phyloP scores from a whole-genome alignment of 2,113 vertebrate genomes.

The Nothoprocta perdicaria region DNA sequence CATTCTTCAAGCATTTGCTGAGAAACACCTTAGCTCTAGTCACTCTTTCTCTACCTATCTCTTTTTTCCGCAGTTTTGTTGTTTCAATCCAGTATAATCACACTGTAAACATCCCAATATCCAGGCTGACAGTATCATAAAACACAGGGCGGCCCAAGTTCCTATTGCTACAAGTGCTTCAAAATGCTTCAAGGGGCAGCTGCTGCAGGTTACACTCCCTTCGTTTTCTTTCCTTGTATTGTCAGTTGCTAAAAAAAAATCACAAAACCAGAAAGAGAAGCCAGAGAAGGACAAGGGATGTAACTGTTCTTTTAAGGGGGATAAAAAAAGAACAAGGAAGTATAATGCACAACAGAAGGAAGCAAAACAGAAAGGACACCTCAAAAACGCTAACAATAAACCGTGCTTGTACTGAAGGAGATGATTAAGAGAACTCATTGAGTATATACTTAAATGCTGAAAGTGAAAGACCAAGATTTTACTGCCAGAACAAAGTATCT shows the following conservation, averaged over 20 bases:
- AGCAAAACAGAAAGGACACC: slow-evolving; percentile 36
- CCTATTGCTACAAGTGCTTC: not conserved
- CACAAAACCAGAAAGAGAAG: slow-evolving; percentile 35
- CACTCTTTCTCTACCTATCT: not conserved
- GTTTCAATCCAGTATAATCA: not conserved
- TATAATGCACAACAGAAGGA: slow-evolving; percentile 44
- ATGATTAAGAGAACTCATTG: not conserved
- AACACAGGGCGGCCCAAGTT: not conserved
- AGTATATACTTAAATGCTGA: not conserved
- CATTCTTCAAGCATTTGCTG: not conserved
- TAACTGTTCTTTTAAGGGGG: slow-evolving; percentile 23
- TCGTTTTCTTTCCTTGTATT: slow-evolving; percentile 65
- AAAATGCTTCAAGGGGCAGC: not conserved
- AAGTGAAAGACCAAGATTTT: not conserved
- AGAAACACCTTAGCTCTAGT: not conserved
- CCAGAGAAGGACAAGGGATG: slow-evolving; percentile 43
- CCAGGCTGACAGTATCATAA: not conserved
- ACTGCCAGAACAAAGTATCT: slow-evolving; percentile 3
- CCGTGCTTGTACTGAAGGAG: not conserved
- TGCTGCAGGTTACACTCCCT: not conserved
- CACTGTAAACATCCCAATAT: not conserved
- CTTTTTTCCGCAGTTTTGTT: not conserved
- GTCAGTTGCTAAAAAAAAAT: slow-evolving; percentile 17
- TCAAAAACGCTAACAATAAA: slow-evolving; percentile 20
- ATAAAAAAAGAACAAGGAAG: slow-evolving; percentile 65